Conservation (phyloP, 2,797 vertebrate genomes). For the Epinephelus malabaricus region DNA sequence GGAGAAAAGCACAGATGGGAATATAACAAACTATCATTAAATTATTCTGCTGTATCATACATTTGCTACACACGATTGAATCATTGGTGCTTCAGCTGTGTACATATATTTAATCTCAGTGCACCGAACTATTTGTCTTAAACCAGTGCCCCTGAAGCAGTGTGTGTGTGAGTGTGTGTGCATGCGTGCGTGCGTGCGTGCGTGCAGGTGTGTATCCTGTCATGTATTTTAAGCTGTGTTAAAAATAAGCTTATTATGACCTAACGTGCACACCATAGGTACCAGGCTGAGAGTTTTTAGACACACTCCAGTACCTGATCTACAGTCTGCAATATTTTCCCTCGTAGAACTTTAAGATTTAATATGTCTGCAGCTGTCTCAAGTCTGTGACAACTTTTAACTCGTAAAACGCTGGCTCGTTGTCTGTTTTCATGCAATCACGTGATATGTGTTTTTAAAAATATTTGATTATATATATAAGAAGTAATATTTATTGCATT, state of each 20-base stretch:
- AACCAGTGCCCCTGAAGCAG: conserved; percentile 30
- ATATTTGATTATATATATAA: conserved; percentile 51
- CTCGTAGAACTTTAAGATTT: conserved; percentile 54
- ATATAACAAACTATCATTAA: conserved; percentile 57
- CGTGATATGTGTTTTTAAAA: conserved; percentile 62
- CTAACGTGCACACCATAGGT: conserved; percentile 50
- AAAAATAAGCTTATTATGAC: conserved; percentile 63
- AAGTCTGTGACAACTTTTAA: conserved; percentile 58
- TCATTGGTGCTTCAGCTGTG: conserved; percentile 68
- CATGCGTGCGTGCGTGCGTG: conserved; percentile 13
- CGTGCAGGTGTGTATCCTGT: conserved; percentile 58
- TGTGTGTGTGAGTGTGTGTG: conserved; percentile 17
- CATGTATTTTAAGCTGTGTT: conserved; percentile 59
- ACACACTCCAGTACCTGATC: conserved; percentile 31
- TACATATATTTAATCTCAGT: conserved; percentile 55
- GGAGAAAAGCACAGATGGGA: conserved; percentile 67
- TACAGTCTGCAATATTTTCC: conserved; percentile 58
- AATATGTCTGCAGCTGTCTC: conserved; percentile 39
- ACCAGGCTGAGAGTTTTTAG: conserved; percentile 35
- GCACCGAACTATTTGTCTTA: conserved; percentile 39
- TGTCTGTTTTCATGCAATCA: conserved; percentile 72
- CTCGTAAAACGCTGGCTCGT: conserved; percentile 70
- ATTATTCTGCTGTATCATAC: conserved; percentile 61
- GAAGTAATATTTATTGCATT: conserved; percentile 89
- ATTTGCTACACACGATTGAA: conserved; percentile 53